Percentiles rank a stretch among this genome's conserved stretches.
Evolutionary conservation across 2,113 vertebrate species (phyloP).

Genomic region (Malurus melanocephalus): DNA sequence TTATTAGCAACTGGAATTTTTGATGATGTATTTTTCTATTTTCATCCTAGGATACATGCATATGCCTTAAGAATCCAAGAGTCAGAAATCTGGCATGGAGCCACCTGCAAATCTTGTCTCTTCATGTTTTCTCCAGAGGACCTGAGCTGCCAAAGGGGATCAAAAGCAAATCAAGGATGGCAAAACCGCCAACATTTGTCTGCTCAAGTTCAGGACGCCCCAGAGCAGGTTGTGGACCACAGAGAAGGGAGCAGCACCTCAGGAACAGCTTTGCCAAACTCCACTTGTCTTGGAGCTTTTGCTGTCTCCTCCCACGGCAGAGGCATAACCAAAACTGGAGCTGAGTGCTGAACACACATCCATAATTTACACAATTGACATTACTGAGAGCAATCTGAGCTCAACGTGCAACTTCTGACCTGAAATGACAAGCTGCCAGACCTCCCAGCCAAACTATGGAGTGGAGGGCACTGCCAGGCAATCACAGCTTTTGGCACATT

Average conservation of each 20-base stretch:
- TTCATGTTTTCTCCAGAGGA: neutral
- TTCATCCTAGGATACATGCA: neutral
- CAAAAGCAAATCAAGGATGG: neutral
- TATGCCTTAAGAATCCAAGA: neutral
- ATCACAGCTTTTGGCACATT: neutral
- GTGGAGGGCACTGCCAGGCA: neutral
- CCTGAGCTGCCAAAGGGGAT: neutral
- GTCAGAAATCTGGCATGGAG: neutral
- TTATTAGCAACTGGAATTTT: neutral
- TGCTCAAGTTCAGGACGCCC: neutral
- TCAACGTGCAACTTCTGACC: neutral
- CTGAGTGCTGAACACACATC: neutral
- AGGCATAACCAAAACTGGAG: neutral
- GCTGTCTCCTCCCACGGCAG: neutral
- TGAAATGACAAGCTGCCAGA: neutral
- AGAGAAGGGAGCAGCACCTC: neutral
- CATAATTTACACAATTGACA: neutral
- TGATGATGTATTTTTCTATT: neutral
- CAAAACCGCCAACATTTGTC: neutral
- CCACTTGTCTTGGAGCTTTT: neutral
- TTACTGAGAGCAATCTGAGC: neutral
- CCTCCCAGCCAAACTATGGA: neutral
- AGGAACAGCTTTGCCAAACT: neutral
- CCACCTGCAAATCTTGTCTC: neutral
- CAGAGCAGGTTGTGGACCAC: neutral